Percentiles rank a stretch among this genome's conserved stretches.
Evolutionary conservation across 2,797 vertebrate genomes (phyloP).

Genomic region (Oryzias sinensis): DNA sequence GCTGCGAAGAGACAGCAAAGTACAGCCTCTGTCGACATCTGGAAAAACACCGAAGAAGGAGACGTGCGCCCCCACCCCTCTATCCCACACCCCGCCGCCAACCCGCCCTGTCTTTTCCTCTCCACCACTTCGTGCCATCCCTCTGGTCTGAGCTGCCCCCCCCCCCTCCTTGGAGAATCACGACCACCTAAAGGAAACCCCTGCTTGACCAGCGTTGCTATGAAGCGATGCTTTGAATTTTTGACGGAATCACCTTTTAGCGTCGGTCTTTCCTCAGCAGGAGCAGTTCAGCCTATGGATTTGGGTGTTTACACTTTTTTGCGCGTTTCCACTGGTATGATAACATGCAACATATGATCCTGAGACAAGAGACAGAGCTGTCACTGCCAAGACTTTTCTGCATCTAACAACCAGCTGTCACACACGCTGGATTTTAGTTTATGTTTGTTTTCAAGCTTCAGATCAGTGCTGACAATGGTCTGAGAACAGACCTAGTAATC

Average conservation of each 20-base stretch:
- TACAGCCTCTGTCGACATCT: conserved; percentile 55
- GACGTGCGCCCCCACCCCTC: conserved; percentile 56
- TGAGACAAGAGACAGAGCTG: conserved; percentile 52
- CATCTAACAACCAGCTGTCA: conserved; percentile 51
- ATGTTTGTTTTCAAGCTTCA: conserved; percentile 47
- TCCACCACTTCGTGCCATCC: conserved; percentile 67
- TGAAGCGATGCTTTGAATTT: conserved; percentile 72
- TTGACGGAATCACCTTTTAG: conserved; percentile 55
- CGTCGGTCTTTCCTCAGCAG: conserved; percentile 36
- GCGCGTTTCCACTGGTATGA: conserved; percentile 61
- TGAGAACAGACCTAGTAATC: conserved; percentile 58
- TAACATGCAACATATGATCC: conserved; percentile 42
- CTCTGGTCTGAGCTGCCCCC: conserved; percentile 61
- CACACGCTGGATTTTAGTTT: conserved; percentile 35
- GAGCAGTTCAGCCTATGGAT: conserved; percentile 53
- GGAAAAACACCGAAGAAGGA: conserved; percentile 67
- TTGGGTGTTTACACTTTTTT: conserved; percentile 68
- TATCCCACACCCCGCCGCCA: conserved; percentile 55
- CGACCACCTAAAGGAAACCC: conserved; percentile 71
- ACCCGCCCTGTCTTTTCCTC: conserved; percentile 54
- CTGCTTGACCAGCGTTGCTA: conserved; percentile 75
- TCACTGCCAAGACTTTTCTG: conserved; percentile 35
- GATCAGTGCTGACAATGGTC: conserved; percentile 69
- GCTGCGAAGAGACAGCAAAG: conserved; percentile 24
- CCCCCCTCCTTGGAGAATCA: conserved; percentile 57